Percentiles rank a stretch among this genome's conserved stretches.
phyloP scores from a whole-genome alignment of 2,797 vertebrate genomes.

The Hoplostethus atlanticus region DNA sequence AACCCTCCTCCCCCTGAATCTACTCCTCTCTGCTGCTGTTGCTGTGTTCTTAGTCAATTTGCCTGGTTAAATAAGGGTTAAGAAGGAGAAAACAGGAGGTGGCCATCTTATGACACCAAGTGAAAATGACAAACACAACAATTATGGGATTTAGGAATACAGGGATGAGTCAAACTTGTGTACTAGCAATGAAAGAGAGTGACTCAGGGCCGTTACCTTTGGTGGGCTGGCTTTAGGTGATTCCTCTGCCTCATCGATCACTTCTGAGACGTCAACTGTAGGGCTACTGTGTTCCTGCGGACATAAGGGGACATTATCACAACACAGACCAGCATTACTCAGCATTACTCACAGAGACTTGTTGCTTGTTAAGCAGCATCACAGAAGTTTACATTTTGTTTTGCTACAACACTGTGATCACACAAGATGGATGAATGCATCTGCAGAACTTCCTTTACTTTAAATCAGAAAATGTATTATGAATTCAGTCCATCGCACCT shows the following conservation, averaged over 20 bases:
- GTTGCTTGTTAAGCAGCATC: too few species aligned
- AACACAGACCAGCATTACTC: background rate
- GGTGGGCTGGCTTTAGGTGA: slow-evolving; percentile 62
- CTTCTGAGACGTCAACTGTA: slow-evolving; percentile 51
- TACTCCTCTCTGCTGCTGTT: too few species aligned
- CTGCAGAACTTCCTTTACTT: too few species aligned
- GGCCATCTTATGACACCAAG: too few species aligned
- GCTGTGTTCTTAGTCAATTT: too few species aligned
- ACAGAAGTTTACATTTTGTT: background rate
- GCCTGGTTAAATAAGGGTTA: too few species aligned
- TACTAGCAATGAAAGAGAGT: too few species aligned
- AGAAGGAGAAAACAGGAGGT: too few species aligned
- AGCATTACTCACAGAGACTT: background rate
- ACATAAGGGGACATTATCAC: slow-evolving; percentile 13
- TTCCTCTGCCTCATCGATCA: slow-evolving; percentile 66
- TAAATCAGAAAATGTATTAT: background rate
- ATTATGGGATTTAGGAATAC: too few species aligned
- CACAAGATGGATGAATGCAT: background rate
- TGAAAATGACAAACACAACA: too few species aligned
- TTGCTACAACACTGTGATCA: background rate
- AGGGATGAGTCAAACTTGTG: too few species aligned
- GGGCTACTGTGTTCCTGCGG: slow-evolving; percentile 60
- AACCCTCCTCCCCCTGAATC: too few species aligned
- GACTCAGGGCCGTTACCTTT: slow-evolving; percentile 66
- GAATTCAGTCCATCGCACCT: background rate